A percentile compares a stretch with the other conserved stretches of the same genome.
These are phyloP conservation scores for Typhlichthys eigenmanni DNA, from an alignment of 2,797 vertebrate species.

Conservation along the genomic window DNA sequence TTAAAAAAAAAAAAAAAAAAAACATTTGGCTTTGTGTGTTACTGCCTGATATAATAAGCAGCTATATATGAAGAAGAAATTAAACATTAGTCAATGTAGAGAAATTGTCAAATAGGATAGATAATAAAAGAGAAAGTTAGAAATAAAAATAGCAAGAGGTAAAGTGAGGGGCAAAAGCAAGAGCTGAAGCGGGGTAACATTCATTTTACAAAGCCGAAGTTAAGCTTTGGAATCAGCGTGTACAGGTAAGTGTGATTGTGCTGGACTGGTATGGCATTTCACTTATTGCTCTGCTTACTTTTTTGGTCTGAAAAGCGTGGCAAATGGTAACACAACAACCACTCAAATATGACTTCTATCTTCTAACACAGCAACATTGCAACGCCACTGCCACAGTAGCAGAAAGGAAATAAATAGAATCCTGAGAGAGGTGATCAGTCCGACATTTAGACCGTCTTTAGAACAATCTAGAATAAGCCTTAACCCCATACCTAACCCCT, in stretches of 20 bases:
- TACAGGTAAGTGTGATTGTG: slow-evolving; percentile 69
- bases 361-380: slow-evolving; percentile 46
- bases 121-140: not conserved
- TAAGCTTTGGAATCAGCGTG: slow-evolving; percentile 39
- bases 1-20: slow-evolving; percentile 18
- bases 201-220: slow-evolving; percentile 47
- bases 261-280: slow-evolving; percentile 57
- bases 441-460: slow-evolving; percentile 46
- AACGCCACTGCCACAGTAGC: slow-evolving; percentile 55
- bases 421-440: slow-evolving; percentile 73
- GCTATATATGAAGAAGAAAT: slow-evolving; percentile 42
- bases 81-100: slow-evolving; percentile 28
- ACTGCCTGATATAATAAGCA: slow-evolving; percentile 38
- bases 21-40: slow-evolving; percentile 34
- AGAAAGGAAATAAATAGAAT: slow-evolving; percentile 73
- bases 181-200: slow-evolving; percentile 41
- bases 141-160: slow-evolving; percentile 21
- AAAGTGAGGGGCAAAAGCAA: slow-evolving; percentile 9
- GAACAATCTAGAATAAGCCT: slow-evolving; percentile 52
- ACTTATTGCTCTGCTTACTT: slow-evolving; percentile 66
- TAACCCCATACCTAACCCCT: slow-evolving; percentile 43
- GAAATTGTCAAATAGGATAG: slow-evolving; percentile 13
- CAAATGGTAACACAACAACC: slow-evolving; percentile 47
- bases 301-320: slow-evolving; percentile 67
- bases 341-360: slow-evolving; percentile 47